These are phyloP conservation scores for Drosophila murphyi DNA, from an alignment of 1,140 invertebrate species.

Conservation along the genomic window DNA sequence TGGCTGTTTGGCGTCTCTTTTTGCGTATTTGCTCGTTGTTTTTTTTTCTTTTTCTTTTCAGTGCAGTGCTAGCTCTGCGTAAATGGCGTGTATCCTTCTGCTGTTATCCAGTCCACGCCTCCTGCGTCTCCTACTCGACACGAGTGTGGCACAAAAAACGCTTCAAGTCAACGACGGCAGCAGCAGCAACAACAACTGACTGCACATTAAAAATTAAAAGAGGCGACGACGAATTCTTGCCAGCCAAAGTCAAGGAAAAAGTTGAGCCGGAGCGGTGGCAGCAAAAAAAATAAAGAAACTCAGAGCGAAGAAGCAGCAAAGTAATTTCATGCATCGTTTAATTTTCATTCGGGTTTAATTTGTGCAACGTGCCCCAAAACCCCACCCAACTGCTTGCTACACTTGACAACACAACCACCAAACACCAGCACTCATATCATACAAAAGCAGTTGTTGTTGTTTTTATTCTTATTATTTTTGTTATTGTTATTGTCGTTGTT, in stretches of 20 bases:
- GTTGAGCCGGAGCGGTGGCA: slow-evolving; percentile 43
- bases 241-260: slow-evolving; percentile 58
- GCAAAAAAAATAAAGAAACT: slow-evolving; percentile 48
- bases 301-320: slow-evolving; percentile 50
- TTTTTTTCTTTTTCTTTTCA: slow-evolving; percentile 2
- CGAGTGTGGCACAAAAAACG: slow-evolving; percentile 27
- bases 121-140: not conserved
- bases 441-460: slow-evolving; percentile 43
- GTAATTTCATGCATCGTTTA: slow-evolving; percentile 84
- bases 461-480: slow-evolving; percentile 21
- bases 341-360: slow-evolving; percentile 84
- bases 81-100: slow-evolving; percentile 74
- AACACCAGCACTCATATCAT: slow-evolving; percentile 59
- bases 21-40: not conserved
- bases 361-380: slow-evolving; percentile 65
- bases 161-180: slow-evolving; percentile 30
- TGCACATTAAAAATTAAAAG: slow-evolving; percentile 83
- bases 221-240: slow-evolving; percentile 44
- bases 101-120: slow-evolving; percentile 11
- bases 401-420: slow-evolving; percentile 36
- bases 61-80: slow-evolving; percentile 58
- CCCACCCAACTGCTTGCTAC: not conserved
- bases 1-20: slow-evolving; percentile 24
- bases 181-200: slow-evolving; percentile 58
- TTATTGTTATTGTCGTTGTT: not conserved